Evolutionary conservation across 1,140 invertebrate genomes (phyloP).

Genomic region (Panonychus citri): DNA sequence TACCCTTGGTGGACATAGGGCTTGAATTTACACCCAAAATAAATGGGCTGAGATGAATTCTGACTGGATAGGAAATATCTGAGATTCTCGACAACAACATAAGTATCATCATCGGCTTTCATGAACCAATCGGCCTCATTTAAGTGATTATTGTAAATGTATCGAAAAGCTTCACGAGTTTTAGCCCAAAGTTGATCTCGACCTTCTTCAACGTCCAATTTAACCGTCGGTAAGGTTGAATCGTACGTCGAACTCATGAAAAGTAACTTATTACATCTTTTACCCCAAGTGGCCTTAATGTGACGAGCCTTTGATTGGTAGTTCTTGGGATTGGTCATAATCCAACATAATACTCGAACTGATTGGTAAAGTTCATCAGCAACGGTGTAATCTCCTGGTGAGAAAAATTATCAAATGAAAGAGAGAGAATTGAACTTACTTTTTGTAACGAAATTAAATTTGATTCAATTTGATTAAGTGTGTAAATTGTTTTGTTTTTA

Average conservation of each 20-base stretch:
- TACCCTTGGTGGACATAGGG: conserved; percentile 69
- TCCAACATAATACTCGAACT: conserved; percentile 67
- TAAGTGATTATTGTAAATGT: conserved; percentile 48
- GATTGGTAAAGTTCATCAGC: conserved; percentile 46
- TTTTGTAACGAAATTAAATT: too few species aligned
- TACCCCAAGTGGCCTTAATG: conserved; percentile 85
- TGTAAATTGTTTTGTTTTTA: too few species aligned
- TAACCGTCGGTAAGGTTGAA: conserved; percentile 24
- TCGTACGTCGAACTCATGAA: conserved; percentile 60
- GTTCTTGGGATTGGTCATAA: conserved; percentile 76
- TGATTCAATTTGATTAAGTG: too few species aligned
- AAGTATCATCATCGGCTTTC: conserved; percentile 86
- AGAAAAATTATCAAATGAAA: too few species aligned
- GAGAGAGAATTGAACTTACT: too few species aligned
- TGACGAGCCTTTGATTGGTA: conserved; percentile 68
- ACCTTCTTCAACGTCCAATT: conserved; percentile 48
- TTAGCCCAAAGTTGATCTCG: conserved; percentile 81
- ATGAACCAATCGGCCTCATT: conserved; percentile 74
- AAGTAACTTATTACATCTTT: conserved; percentile 61
- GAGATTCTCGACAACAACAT: conserved; percentile 72
- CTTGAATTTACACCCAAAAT: conserved; percentile 73
- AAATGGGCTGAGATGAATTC: conserved; percentile 42
- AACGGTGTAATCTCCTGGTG: conserved; percentile 29
- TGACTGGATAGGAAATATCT: conserved; percentile 57
- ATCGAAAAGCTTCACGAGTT: conserved; percentile 72